Base-by-base conservation (phyloP, 2,113 vertebrate species). In the Orientallactaga bullata region DNA sequence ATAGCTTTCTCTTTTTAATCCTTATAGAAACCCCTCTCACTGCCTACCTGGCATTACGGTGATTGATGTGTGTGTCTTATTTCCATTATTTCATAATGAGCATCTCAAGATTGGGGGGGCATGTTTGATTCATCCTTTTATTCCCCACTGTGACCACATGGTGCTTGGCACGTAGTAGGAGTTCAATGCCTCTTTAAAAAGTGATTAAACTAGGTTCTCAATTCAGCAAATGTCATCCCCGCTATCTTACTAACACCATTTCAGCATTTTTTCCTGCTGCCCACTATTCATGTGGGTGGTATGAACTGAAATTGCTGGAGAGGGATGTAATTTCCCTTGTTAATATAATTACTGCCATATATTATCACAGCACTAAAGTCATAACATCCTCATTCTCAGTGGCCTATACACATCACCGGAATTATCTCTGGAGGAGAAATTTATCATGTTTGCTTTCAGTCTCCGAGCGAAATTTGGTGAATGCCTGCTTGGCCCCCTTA, bases 311-410 rank as follows among this genome's bases (percentile, higher is more conserved):
- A 97, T 85, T 96, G 94, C 95, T 95, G 96, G 95, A 95, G 88
- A 95, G 86, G 79, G 90, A 94, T 96, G 80, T 96, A 96, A 97
- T 97, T 97, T 96, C 94, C 93, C 95, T 95, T 96, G 96, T 97
- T 97, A 97, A 97, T 96, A 85, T 97, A 97, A 97, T 97, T 97
- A 96, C 95, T 96, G 89, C 95, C 92, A 93, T 96, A 96, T 97
- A 96, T 97, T 97, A 97, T 96, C 92, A 80, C 93, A 95, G 96
- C 88, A 90, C 93, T 90, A 68, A 96, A 96, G 94, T 95, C 96
- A 92, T 95, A 97, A 95, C 80, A 96, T 95, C 90, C 91, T 97
- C 95, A 94, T 97, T 97, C 97, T 93, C 91, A 16, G 88, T 96
- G 96, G 90, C 93, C 95, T 95, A 93, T 88, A 77, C 95, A 85